Percentiles rank a stretch among this genome's conserved stretches.
Conservation (phyloP, 2,113 vertebrate genomes). For the Thalassarche chlororhynchos region DNA sequence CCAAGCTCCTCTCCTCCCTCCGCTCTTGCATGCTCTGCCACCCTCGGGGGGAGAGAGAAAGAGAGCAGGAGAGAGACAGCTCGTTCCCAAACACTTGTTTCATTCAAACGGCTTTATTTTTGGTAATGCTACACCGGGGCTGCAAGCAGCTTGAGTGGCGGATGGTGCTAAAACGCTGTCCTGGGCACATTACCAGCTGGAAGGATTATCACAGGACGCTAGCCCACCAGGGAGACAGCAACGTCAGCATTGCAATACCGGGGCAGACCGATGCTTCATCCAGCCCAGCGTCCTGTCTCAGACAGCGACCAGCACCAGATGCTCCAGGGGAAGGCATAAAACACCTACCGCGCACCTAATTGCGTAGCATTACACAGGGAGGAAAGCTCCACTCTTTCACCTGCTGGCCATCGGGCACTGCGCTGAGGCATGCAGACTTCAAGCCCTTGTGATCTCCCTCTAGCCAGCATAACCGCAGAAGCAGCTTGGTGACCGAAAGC, state of each 20-base stretch:
- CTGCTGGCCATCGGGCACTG: background rate
- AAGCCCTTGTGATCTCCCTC: background rate
- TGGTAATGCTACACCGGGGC: background rate
- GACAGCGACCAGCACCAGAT: background rate
- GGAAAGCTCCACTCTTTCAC: background rate
- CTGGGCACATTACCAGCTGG: conserved; percentile 54
- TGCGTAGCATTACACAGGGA: rapidly evolving
- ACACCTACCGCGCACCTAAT: background rate
- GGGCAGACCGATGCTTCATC: background rate
- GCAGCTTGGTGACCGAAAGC: background rate
- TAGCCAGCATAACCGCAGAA: rapidly evolving
- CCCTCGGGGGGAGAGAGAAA: background rate
- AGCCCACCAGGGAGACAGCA: conserved; percentile 24
- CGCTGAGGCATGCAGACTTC: background rate
- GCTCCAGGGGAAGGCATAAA: background rate
- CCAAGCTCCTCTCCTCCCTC: background rate
- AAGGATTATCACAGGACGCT: conserved; percentile 3
- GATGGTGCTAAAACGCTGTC: conserved; percentile 47
- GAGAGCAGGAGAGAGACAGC: background rate
- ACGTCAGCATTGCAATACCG: rapidly evolving
- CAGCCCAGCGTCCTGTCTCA: background rate
- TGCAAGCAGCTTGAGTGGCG: background rate
- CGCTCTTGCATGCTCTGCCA: background rate
- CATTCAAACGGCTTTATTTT: conserved; percentile 32
- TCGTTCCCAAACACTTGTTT: conserved; percentile 22